Conservation (phyloP, 1,140 invertebrate genomes). For the Tetramorium simillimum region DNA sequence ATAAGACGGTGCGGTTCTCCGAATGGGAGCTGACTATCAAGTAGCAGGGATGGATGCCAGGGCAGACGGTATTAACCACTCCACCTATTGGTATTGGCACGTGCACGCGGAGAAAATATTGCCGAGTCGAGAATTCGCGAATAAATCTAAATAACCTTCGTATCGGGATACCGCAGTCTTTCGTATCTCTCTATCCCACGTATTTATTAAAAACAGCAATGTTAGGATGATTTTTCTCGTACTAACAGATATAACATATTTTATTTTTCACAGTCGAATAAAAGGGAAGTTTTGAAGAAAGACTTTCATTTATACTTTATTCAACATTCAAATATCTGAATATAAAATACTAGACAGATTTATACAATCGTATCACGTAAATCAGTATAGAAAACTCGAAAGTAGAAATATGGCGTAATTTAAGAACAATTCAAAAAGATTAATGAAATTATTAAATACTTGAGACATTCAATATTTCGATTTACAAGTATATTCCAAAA, state of each 20-base stretch:
- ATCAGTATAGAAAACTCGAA: slow-evolving; percentile 41
- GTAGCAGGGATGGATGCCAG: slow-evolving; percentile 69
- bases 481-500: slow-evolving; percentile 27
- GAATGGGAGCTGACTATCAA: slow-evolving; percentile 69
- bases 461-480: slow-evolving; percentile 24
- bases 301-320: slow-evolving; percentile 64
- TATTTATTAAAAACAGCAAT: slow-evolving; percentile 64
- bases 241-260: not conserved
- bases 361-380: slow-evolving; percentile 66
- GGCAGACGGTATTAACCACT: slow-evolving; percentile 63
- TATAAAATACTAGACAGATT: slow-evolving; percentile 66
- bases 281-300: not conserved
- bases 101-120: slow-evolving; percentile 62
- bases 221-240: slow-evolving; percentile 29
- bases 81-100: slow-evolving; percentile 73
- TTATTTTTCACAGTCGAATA: not conserved
- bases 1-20: slow-evolving; percentile 59
- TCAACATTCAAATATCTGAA: slow-evolving; percentile 66
- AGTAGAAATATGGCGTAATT: slow-evolving; percentile 21
- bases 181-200: slow-evolving; percentile 63
- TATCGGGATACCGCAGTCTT: slow-evolving; percentile 61
- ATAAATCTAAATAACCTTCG: slow-evolving; percentile 74
- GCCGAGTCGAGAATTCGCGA: slow-evolving; percentile 69
- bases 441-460: slow-evolving; percentile 17
- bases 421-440: slow-evolving; percentile 22